These are phyloP conservation scores for Drosophila azteca DNA, from an alignment of 1,140 invertebrate species.

Conservation along the genomic window DNA sequence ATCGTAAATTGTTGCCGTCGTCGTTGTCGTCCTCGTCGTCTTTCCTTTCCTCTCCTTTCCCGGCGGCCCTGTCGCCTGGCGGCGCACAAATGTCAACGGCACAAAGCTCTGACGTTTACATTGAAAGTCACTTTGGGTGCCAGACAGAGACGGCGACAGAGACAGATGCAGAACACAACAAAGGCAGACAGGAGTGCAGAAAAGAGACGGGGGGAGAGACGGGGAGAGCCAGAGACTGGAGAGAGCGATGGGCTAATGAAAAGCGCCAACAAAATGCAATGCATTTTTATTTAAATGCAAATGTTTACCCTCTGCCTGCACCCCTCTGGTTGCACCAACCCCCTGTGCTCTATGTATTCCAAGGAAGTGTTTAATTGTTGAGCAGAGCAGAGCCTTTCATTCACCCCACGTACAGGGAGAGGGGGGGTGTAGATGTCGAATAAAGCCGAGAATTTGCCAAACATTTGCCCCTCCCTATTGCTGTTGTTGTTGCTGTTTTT, in stretches of 20 bases:
- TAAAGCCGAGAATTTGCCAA: conserved; percentile 59
- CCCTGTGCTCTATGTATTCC: background rate
- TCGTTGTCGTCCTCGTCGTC: conserved; percentile 24
- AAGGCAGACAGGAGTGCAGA: background rate
- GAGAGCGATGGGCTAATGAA: conserved; percentile 62
- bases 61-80: conserved; percentile 55
- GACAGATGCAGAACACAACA: conserved; percentile 1
- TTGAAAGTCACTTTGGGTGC: conserved; percentile 79
- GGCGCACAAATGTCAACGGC: conserved; percentile 78
- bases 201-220: background rate
- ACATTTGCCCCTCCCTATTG: conserved; percentile 45
- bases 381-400: conserved; percentile 28
- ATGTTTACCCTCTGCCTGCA: conserved; percentile 54
- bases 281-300: conserved; percentile 80
- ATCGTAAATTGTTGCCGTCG: conserved; percentile 76
- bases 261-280: conserved; percentile 68
- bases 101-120: conserved; percentile 80
- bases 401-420: conserved; percentile 6
- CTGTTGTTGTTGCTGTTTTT: conserved; percentile 33
- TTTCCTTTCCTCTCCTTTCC: conserved; percentile 1
- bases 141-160: conserved; percentile 19
- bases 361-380: conserved; percentile 65
- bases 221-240: background rate
- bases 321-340: background rate
- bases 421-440: too few species aligned